Percentiles rank a stretch among this genome's conserved stretches.
These are phyloP conservation scores for Aldrovandia affinis DNA, from an alignment of 2,797 vertebrate genomes.

Conservation along the genomic window DNA sequence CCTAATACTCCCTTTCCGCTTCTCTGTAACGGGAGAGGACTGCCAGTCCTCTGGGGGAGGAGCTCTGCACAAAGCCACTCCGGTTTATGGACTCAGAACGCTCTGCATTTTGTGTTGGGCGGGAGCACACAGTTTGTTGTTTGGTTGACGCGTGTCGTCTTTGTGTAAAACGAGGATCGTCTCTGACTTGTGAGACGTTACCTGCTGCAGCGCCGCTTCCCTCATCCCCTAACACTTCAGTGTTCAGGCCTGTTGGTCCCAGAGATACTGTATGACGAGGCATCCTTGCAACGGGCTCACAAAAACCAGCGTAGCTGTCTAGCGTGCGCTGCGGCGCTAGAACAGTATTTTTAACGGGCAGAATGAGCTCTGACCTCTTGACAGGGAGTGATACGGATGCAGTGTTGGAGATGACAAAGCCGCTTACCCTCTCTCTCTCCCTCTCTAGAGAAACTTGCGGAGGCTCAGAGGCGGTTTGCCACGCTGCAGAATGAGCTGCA, in stretches of 20 bases:
- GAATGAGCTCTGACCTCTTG: too few species aligned
- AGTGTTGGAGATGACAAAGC: background rate
- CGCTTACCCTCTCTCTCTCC: background rate
- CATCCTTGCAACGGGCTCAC: too few species aligned
- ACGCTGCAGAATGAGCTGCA: slow-evolving; percentile 96
- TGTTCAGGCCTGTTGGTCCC: too few species aligned
- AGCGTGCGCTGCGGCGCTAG: too few species aligned
- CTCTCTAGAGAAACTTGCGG: slow-evolving; percentile 89
- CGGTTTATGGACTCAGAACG: background rate
- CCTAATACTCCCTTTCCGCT: slow-evolving; percentile 53
- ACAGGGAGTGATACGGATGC: too few species aligned
- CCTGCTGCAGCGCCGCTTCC: too few species aligned
- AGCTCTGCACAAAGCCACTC: background rate
- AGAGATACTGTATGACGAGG: too few species aligned
- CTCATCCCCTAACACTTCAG: too few species aligned
- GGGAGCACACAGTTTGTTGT: background rate
- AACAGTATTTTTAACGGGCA: too few species aligned
- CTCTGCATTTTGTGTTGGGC: background rate
- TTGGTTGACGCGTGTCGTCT: background rate
- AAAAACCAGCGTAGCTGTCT: too few species aligned
- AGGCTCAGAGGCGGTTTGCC: slow-evolving; percentile 91
- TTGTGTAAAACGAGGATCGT: background rate
- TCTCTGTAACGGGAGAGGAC: slow-evolving; percentile 51
- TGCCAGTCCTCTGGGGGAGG: slow-evolving; percentile 2
- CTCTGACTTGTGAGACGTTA: too few species aligned